Evolutionary conservation across 2,888 invertebrate species (phyloP).

Genomic region (Oxytorus armatus): DNA sequence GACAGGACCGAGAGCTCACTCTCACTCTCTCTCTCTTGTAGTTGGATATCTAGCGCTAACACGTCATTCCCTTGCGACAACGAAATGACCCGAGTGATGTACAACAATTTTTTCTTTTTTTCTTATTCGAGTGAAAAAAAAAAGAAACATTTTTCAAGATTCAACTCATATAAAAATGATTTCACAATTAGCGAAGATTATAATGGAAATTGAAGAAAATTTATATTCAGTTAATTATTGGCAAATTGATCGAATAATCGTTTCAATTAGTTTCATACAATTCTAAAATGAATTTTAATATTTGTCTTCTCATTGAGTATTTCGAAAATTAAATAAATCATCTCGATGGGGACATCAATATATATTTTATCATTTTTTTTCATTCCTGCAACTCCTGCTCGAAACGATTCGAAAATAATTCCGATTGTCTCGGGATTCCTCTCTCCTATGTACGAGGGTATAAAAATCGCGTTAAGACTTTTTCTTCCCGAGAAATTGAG

Average conservation of each 20-base stretch:
- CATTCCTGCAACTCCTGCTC: constrained; percentile 1
- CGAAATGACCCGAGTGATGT: constrained; percentile 32
- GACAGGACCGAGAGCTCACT: constrained; percentile 23
- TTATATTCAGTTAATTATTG: too few species aligned
- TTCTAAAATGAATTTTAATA: too few species aligned
- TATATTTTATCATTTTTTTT: constrained; percentile 9
- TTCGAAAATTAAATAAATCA: neutral
- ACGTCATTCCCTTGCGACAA: constrained; percentile 53
- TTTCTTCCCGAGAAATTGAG: constrained; percentile 24
- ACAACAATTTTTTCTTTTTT: constrained; percentile 54
- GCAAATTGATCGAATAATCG: too few species aligned
- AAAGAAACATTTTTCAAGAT: too few species aligned
- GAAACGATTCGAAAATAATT: constrained; percentile 51
- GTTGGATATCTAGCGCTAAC: constrained; percentile 62
- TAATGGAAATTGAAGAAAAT: too few species aligned
- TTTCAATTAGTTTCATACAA: too few species aligned
- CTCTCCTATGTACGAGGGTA: neutral
- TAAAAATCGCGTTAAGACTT: constrained; percentile 47
- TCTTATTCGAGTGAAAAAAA: constrained; percentile 1
- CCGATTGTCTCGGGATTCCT: constrained; percentile 2
- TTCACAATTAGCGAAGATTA: too few species aligned
- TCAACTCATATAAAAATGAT: too few species aligned
- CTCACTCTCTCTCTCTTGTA: constrained; percentile 11
- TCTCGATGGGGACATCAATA: too few species aligned
- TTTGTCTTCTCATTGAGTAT: too few species aligned